A percentile compares a stretch with the other conserved stretches of the same genome.
Evolutionary conservation across 2,888 invertebrate species (phyloP).

Genomic region (Oscheius onirici): DNA sequence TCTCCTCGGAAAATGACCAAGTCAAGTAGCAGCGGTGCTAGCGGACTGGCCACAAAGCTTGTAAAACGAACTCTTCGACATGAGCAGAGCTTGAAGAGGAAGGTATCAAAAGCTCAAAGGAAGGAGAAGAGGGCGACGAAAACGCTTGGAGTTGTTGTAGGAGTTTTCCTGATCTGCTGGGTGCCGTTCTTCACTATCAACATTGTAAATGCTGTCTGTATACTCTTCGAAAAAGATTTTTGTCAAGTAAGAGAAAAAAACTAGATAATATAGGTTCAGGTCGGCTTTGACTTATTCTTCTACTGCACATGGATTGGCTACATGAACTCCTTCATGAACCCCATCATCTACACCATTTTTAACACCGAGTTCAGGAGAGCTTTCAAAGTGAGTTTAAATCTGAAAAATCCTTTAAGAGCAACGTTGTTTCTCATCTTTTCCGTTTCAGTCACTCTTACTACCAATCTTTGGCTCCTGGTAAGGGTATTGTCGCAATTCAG

Average conservation of each 20-base stretch:
- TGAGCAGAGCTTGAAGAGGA: conserved; percentile 68
- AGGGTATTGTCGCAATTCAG: conserved; percentile 16
- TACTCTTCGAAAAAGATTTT: conserved; percentile 76
- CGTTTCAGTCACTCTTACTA: conserved; percentile 20
- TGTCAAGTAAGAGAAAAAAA: conserved; percentile 54
- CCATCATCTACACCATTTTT: conserved; percentile 74
- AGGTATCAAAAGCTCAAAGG: conserved; percentile 70
- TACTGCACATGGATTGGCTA: conserved; percentile 97
- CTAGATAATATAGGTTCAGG: conserved; percentile 37
- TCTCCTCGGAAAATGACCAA: conserved; percentile 15
- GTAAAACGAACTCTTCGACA: conserved; percentile 67
- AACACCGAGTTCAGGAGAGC: conserved; percentile 90
- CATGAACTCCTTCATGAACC: conserved; percentile 82
- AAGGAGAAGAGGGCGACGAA: conserved; percentile 97
- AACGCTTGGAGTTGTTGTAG: conserved; percentile 96
- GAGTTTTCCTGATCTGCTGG: conserved; percentile 97
- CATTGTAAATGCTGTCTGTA: conserved; percentile 94
- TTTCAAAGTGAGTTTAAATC: conserved; percentile 76
- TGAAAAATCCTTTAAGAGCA: not conserved
- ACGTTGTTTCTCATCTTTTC: not conserved
- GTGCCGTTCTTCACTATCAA: conserved; percentile 98
- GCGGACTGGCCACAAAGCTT: conserved; percentile 61
- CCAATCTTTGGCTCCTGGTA: conserved; percentile 24
- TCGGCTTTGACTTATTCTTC: conserved; percentile 79
- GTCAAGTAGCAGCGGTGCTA: conserved; percentile 19